Evolutionary conservation across 2,797 vertebrate genomes (phyloP), one percentile per base, ranked within the genome.

Genomic region (Pachyuromys duprasi): DNA sequence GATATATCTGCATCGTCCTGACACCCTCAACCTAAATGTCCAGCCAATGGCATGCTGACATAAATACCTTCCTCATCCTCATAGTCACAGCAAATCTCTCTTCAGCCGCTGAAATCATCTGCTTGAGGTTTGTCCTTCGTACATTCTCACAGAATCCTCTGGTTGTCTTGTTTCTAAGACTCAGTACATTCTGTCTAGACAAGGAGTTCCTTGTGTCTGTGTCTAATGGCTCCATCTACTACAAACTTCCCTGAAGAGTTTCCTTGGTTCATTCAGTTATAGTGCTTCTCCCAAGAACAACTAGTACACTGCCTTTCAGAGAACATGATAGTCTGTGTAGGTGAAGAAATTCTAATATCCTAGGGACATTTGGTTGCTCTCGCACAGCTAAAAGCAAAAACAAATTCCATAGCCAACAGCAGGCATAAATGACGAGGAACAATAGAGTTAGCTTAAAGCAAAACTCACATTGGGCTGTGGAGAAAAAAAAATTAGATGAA

Each of bases 301-400:
- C 33, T 26, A 86, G 17, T 2, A 76, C 24, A 67, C 11, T n/a
- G 26, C 26, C 28, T 62, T 90, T 14, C 33, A 55, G 6, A 53
- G 20, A 81, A 53, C 22, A n/a, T 2, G 3, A 84, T n/a, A 83
- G 39, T 72, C 81, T 70, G 24, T 49, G 62, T 17, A 89, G 95
- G 62, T 80, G 53, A 95, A 60, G 4, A 24, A 87, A 90, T 14
- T 93, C 5, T 88, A 96, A 86, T 62, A n/a, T 24, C 72, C 93
- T 42, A 33, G 79, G 72, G 62, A 93, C 76, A 88, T 14, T 89
- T 88, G 8, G 22, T 5, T 93, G 18, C 17, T 74, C 95, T 90
- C 89, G 24, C 70, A 83, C 42, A 62, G 39, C 33, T 86, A 28
- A 49, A 89, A 57, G 89, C 36, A 83, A 39, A 91, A 92, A 17